Conservation (phyloP, 2,888 invertebrate genomes). For the Clepsis dumicolana region DNA sequence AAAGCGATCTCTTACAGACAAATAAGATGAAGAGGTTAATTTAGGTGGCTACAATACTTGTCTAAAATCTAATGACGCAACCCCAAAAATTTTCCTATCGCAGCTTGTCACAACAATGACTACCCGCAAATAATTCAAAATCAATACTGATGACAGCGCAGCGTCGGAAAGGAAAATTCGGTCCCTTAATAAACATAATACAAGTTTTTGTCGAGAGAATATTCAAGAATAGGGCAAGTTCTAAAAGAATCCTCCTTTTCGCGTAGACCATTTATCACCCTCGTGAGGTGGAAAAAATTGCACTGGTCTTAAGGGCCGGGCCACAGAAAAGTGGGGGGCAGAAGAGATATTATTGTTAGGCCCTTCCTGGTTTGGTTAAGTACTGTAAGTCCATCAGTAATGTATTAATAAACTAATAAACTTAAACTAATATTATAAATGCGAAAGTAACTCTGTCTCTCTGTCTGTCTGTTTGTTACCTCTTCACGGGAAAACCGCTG, state of each 20-base stretch:
- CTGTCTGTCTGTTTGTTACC: too few relatives aligned
- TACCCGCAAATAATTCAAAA: conserved; percentile 9
- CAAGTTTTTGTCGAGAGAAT: conserved; percentile 41
- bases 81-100: neutral
- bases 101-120: conserved; percentile 6
- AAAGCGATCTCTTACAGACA: too few relatives aligned
- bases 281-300: conserved; percentile 69
- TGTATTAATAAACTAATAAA: too few relatives aligned
- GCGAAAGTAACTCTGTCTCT: too few relatives aligned
- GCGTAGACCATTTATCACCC: conserved; percentile 71
- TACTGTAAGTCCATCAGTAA: too few relatives aligned
- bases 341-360: conserved; percentile 2
- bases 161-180: conserved; percentile 26
- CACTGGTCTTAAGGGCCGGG: conserved; percentile 63
- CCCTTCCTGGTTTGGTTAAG: too few relatives aligned
- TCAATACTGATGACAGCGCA: conserved; percentile 29
- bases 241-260: conserved; percentile 68
- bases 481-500: too few relatives aligned
- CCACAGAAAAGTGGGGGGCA: neutral
- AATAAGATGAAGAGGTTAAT: too few relatives aligned
- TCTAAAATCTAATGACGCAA: neutral
- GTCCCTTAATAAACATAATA: conserved; percentile 42
- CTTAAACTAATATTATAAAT: too few relatives aligned
- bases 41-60: neutral
- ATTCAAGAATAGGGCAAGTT: conserved; percentile 52